Conservation (phyloP, 1,140 invertebrate genomes). For the Acromyrmex heyeri region DNA sequence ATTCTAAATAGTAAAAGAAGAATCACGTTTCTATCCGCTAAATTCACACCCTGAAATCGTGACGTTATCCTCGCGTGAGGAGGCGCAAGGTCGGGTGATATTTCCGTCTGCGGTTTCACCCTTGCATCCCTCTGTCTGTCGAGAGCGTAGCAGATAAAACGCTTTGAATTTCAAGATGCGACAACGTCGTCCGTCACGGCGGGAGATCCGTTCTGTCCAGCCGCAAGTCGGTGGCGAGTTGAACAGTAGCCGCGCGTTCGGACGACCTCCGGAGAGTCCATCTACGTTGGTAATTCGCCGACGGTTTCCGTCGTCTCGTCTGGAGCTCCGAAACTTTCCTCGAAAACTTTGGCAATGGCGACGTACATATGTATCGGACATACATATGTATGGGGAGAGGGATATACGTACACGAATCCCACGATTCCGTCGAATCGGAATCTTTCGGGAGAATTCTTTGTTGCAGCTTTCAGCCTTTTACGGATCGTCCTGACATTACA, state of each 20-base stretch:
- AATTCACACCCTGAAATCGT: background rate
- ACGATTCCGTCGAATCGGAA: constrained; percentile 19
- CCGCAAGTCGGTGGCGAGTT: constrained; percentile 52
- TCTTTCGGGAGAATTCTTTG: background rate
- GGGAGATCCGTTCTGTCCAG: constrained; percentile 33
- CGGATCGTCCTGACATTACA: background rate
- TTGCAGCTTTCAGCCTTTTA: background rate
- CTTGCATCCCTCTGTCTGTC: constrained; percentile 27
- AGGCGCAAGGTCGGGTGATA: background rate
- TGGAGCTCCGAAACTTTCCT: constrained; percentile 58
- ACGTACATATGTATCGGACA: constrained; percentile 58
- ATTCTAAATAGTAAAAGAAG: background rate
- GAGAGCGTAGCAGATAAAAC: constrained; percentile 40
- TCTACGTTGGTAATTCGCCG: constrained; percentile 76
- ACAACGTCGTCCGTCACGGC: constrained; percentile 44
- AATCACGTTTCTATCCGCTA: background rate
- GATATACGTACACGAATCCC: constrained; percentile 4
- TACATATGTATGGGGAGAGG: constrained; percentile 56
- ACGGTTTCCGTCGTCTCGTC: constrained; percentile 38
- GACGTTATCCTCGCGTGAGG: background rate
- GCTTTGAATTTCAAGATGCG: constrained; percentile 51
- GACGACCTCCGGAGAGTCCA: constrained; percentile 37
- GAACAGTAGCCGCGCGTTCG: constrained; percentile 23
- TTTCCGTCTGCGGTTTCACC: constrained; percentile 47
- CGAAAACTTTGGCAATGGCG: constrained; percentile 48